Conservation (phyloP, 2,797 vertebrate species). For the Tenualosa thibaudeaui region DNA sequence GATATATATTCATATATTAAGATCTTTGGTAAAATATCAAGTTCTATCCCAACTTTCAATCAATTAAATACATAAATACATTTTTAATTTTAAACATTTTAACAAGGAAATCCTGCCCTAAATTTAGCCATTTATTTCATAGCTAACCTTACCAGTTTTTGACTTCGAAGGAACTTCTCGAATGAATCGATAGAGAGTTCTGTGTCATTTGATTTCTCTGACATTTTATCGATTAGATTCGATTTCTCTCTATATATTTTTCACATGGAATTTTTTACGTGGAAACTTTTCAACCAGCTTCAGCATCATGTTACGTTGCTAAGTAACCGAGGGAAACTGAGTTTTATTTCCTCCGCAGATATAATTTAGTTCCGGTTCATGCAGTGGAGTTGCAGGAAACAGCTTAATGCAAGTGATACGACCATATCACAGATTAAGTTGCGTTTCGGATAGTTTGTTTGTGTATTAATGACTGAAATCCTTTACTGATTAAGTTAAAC, state of each 20-base stretch:
- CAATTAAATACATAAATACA: no score
- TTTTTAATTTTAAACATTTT: no score
- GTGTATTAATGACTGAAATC: background rate
- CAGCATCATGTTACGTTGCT: constrained; percentile 29
- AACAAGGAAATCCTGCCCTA: background rate
- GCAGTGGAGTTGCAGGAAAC: background rate
- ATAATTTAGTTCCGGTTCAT: background rate
- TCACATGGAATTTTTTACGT: background rate
- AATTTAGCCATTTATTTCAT: background rate
- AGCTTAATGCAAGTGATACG: background rate
- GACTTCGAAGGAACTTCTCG: constrained; percentile 33
- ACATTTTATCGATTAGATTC: background rate
- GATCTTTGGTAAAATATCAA: no score
- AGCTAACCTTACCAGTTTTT: constrained; percentile 37
- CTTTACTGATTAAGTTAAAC: background rate
- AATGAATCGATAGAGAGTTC: constrained; percentile 27
- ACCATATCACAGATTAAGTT: background rate
- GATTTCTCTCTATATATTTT: background rate
- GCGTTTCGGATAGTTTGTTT: background rate
- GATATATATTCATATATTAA: no score
- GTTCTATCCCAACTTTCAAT: no score
- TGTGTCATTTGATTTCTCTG: background rate
- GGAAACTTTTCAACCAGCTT: background rate
- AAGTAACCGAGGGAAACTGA: constrained; percentile 26
- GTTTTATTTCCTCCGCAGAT: background rate